These are phyloP conservation scores for Hormaphis cornu DNA, from an alignment of 1,140 invertebrate species.

Conservation along the genomic window DNA sequence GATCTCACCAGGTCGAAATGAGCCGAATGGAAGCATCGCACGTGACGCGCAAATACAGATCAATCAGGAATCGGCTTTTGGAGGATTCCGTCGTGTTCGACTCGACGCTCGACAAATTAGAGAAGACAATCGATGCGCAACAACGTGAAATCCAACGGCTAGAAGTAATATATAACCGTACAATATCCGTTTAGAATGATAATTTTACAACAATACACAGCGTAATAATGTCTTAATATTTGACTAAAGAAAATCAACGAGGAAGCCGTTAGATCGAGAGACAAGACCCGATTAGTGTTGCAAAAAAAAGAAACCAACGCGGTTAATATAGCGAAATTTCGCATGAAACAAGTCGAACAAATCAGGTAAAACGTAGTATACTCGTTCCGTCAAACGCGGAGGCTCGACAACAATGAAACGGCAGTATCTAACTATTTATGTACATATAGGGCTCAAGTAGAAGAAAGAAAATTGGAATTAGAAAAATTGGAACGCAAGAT, in stretches of 20 bases:
- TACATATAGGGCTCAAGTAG: constrained; percentile 50
- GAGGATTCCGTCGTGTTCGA: constrained; percentile 50
- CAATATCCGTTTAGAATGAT: neutral
- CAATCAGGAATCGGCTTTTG: constrained; percentile 44
- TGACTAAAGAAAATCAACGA: constrained; percentile 49
- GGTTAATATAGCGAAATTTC: constrained; percentile 51
- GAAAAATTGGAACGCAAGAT: constrained; percentile 38
- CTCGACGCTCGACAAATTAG: constrained; percentile 56
- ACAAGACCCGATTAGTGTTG: constrained; percentile 54
- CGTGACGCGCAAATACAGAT: constrained; percentile 62
- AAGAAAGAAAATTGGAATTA: constrained; percentile 49
- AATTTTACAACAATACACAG: too few species aligned
- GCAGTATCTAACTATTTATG: too few species aligned
- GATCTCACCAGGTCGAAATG: constrained; percentile 62
- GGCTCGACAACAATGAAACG: too few species aligned
- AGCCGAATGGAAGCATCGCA: constrained; percentile 70
- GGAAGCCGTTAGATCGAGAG: constrained; percentile 58
- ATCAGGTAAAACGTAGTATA: constrained; percentile 42
- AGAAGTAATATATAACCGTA: constrained; percentile 45
- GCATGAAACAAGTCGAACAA: constrained; percentile 52
- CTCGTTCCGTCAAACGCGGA: too few species aligned
- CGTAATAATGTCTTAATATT: too few species aligned
- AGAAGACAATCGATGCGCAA: constrained; percentile 55
- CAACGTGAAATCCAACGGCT: constrained; percentile 59
- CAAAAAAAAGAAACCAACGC: constrained; percentile 56